These are phyloP conservation scores for Entomyzon cyanotis DNA, from an alignment of 2,113 vertebrate species.

Conservation along the genomic window DNA sequence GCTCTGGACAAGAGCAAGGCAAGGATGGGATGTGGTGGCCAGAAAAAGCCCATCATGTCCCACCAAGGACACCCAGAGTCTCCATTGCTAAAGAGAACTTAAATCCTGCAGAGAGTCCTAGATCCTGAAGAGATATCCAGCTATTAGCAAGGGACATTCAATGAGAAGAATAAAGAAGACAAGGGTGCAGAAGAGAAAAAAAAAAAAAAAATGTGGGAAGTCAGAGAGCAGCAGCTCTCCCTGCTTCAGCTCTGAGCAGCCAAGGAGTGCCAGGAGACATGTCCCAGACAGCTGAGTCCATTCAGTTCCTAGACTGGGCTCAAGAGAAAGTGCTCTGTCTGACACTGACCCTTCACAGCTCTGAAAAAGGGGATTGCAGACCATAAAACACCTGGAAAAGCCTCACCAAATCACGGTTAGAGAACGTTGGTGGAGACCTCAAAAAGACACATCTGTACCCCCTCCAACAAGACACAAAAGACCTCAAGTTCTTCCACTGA, in stretches of 20 bases:
- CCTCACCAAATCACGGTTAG: not conserved
- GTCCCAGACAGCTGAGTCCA: not conserved
- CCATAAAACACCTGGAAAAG: not conserved
- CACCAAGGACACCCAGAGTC: not conserved
- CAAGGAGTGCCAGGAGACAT: accelerated
- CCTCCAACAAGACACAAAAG: not conserved
- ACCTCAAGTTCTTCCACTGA: not conserved
- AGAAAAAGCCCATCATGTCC: not conserved
- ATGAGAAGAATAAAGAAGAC: not conserved
- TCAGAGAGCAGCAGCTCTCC: not conserved
- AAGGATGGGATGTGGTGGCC: not conserved
- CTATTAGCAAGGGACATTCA: not conserved
- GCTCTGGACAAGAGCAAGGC: not conserved
- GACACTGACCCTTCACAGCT: not conserved
- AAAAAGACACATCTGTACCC: not conserved
- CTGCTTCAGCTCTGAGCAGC: not conserved
- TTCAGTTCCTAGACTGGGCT: not conserved
- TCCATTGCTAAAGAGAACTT: not conserved
- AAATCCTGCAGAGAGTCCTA: not conserved
- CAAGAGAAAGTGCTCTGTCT: not conserved
- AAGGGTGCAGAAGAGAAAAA: not conserved
- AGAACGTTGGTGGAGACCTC: not conserved
- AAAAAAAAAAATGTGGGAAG: not conserved
- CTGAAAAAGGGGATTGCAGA: not conserved
- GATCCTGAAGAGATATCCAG: not conserved